phyloP scores from a whole-genome alignment of 2,888 invertebrate genomes.

The Sphinx pinastri region DNA sequence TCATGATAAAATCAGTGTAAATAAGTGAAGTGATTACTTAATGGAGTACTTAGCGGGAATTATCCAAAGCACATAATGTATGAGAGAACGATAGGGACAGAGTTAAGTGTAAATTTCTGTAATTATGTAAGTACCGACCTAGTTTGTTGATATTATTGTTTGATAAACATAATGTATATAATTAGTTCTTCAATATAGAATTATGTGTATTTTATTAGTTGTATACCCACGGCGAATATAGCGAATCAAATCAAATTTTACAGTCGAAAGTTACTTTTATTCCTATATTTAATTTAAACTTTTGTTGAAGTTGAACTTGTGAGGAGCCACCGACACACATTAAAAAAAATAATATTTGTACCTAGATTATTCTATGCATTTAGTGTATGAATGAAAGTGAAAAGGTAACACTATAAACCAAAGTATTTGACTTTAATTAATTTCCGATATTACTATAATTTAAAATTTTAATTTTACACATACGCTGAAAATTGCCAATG shows the following conservation, averaged over 20 bases:
- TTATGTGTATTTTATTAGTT: constrained; percentile 40
- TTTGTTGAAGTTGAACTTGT: neutral
- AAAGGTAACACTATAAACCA: constrained; percentile 4
- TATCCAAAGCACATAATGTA: constrained; percentile 40
- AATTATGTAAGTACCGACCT: constrained; percentile 29
- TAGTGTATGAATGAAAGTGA: neutral
- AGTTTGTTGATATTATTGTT: constrained; percentile 27
- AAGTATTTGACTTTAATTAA: constrained; percentile 14
- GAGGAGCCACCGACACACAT: constrained; percentile 7
- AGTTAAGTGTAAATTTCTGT: constrained; percentile 37
- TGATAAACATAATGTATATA: constrained; percentile 42
- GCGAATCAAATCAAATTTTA: constrained; percentile 31
- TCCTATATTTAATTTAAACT: neutral
- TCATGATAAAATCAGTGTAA: constrained; percentile 11
- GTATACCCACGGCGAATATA: constrained; percentile 28
- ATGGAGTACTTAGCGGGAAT: constrained; percentile 42
- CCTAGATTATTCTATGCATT: neutral
- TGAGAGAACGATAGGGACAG: constrained; percentile 30
- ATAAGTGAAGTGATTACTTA: constrained; percentile 35
- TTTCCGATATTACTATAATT: neutral
- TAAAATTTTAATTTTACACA: neutral
- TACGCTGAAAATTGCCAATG: neutral
- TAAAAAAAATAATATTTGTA: neutral
- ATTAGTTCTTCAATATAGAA: constrained; percentile 49
- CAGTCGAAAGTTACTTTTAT: constrained; percentile 6